Conservation (phyloP, 2,113 vertebrate genomes). For the Antigone vipio region DNA sequence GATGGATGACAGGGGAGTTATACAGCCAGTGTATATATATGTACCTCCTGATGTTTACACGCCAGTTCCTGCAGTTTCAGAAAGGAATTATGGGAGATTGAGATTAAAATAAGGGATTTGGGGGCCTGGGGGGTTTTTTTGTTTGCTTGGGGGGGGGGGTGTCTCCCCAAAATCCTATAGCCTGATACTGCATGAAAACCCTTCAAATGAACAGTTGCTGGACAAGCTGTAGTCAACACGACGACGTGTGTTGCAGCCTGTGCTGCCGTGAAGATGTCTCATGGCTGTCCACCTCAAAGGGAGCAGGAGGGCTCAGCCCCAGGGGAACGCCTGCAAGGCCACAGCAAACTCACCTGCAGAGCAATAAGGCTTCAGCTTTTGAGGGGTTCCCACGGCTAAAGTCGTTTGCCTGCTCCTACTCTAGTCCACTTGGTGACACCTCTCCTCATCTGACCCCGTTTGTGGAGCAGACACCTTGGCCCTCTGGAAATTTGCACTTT, state of each 20-base stretch:
- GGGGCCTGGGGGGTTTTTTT: background rate
- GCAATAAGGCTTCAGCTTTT: background rate
- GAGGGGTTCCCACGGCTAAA: background rate
- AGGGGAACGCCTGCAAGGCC: background rate
- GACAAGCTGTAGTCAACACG: background rate
- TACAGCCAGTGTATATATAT: background rate
- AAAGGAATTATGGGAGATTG: background rate
- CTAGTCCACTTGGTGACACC: background rate
- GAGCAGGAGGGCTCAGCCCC: background rate
- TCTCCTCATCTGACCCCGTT: background rate
- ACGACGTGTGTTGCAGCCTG: background rate
- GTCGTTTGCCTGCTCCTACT: background rate
- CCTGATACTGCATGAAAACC: background rate
- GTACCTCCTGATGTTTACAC: background rate
- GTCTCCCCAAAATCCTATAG: background rate
- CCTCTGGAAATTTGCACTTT: background rate
- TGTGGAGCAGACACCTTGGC: accelerated
- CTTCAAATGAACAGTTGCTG: background rate
- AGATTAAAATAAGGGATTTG: background rate
- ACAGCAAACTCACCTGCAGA: background rate
- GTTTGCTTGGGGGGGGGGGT: too few species aligned
- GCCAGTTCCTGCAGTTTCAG: background rate
- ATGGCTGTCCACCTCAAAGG: too few species aligned
- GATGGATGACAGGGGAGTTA: background rate
- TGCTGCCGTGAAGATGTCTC: background rate